phyloP scores from a whole-genome alignment of 1,140 invertebrate genomes.

The Brachystomella parvula region DNA sequence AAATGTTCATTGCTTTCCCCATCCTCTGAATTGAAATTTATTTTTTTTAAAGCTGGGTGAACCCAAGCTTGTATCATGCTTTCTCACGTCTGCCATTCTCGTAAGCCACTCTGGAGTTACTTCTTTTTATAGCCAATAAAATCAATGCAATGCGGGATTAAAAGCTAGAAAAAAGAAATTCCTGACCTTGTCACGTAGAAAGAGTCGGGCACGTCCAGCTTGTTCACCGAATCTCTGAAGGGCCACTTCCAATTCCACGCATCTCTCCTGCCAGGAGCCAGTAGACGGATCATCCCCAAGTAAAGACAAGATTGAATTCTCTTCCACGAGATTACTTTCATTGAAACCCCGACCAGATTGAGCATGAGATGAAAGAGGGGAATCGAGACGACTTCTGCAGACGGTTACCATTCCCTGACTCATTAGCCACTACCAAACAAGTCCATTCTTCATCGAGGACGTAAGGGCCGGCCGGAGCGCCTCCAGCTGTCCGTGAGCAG shows the following conservation, averaged over 20 bases:
- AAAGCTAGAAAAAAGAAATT: constrained; percentile 18
- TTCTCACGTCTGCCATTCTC: too few relatives aligned
- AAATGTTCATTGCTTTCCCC: too few relatives aligned
- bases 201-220: constrained; percentile 43
- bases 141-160: too few relatives aligned
- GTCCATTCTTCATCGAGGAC: neutral
- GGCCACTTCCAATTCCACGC: constrained; percentile 44
- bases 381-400: constrained; percentile 5
- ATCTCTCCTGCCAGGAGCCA: constrained; percentile 43
- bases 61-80: too few relatives aligned
- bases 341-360: neutral
- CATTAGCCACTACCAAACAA: neutral
- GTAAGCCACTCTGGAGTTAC: too few relatives aligned
- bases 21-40: too few relatives aligned
- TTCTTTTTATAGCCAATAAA: too few relatives aligned
- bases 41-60: too few relatives aligned
- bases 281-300: constrained; percentile 1
- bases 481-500: neutral
- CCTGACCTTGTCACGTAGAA: constrained; percentile 45
- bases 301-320: constrained; percentile 7
- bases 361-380: neutral
- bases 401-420: neutral
- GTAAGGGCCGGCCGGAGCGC: neutral
- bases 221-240: constrained; percentile 45
- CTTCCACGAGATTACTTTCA: constrained; percentile 2